Percentiles rank a stretch among this genome's conserved stretches.
Evolutionary conservation across 2,113 vertebrate genomes (phyloP).

Genomic region (Herpetotheres cachinnans): DNA sequence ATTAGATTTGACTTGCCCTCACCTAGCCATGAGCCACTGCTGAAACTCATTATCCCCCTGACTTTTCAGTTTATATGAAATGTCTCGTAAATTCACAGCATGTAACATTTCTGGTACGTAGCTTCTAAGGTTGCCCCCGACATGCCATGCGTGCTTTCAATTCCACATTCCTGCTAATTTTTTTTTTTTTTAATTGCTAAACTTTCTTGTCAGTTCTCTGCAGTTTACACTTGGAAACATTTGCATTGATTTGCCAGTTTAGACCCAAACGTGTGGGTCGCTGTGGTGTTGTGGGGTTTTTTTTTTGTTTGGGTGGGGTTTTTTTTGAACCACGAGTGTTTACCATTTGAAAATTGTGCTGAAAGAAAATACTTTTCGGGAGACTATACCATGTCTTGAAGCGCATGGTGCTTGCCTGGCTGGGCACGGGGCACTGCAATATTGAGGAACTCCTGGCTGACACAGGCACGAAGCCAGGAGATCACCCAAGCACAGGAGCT

Average conservation of each 20-base stretch:
- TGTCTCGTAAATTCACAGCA: not conserved
- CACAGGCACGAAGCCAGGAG: not conserved
- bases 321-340: not conserved
- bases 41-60: not conserved
- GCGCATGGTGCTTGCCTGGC: fast-evolving
- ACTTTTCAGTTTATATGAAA: not conserved
- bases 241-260: not conserved
- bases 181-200: not conserved
- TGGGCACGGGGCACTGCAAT: fast-evolving
- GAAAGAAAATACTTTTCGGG: fast-evolving
- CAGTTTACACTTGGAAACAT: not conserved
- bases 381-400: fast-evolving
- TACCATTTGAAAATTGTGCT: fast-evolving
- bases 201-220: not conserved
- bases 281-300: not conserved
- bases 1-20: not conserved
- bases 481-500: fast-evolving
- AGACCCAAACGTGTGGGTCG: fast-evolving
- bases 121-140: not conserved
- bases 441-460: fast-evolving
- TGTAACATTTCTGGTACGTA: fast-evolving
- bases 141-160: fast-evolving
- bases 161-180: not conserved
- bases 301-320: not conserved
- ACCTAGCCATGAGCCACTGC: not conserved